phyloP scores from a whole-genome alignment of 1,140 invertebrate genomes.

The Eurosta solidaginis region DNA sequence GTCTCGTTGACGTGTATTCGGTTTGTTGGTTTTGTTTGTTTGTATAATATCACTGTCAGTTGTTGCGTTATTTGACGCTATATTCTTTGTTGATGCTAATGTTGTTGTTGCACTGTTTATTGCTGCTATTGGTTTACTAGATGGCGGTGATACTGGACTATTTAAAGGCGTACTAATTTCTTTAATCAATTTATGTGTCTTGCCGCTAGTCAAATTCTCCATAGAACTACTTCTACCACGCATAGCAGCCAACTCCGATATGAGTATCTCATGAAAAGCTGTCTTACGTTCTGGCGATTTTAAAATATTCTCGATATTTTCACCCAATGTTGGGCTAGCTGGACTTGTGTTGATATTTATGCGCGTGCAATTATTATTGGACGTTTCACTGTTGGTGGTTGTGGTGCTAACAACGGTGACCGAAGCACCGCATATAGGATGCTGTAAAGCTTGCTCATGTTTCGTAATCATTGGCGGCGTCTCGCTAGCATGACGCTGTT shows the following conservation, averaged over 20 bases:
- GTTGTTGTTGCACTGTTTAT: slow-evolving; percentile 15
- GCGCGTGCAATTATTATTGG: slow-evolving; percentile 42
- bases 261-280: slow-evolving; percentile 58
- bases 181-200: background rate
- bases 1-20: slow-evolving; percentile 43
- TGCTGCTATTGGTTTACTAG: slow-evolving; percentile 32
- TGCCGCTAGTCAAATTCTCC: slow-evolving; percentile 43
- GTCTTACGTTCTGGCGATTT: slow-evolving; percentile 53
- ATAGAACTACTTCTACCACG: slow-evolving; percentile 51
- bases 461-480: slow-evolving; percentile 51
- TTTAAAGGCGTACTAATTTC: background rate
- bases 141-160: background rate
- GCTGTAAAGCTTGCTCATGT: slow-evolving; percentile 50
- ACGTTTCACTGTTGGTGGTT: slow-evolving; percentile 13
- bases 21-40: background rate
- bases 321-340: background rate
- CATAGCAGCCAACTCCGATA: slow-evolving; percentile 58
- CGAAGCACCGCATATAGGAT: no score
- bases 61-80: background rate
- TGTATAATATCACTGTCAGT: no score
- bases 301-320: slow-evolving; percentile 11
- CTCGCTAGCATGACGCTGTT: slow-evolving; percentile 42
- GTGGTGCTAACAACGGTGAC: slow-evolving; percentile 45
- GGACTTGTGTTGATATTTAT: slow-evolving; percentile 42
- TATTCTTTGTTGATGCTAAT: slow-evolving; percentile 8